Evolutionary conservation across 1,140 invertebrate species (phyloP).

Genomic region (Ephestia elutella): DNA sequence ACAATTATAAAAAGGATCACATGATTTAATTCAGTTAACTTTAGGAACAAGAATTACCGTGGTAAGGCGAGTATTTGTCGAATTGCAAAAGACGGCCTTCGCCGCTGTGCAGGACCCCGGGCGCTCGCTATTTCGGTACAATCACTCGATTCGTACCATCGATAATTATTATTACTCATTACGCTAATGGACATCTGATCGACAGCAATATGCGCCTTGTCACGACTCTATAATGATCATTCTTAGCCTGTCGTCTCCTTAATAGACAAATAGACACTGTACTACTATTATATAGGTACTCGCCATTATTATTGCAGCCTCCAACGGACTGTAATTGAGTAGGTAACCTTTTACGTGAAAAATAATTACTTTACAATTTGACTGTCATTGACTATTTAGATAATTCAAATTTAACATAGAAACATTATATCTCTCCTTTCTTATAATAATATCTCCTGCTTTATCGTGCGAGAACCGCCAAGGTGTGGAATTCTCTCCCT

Average conservation of each 20-base stretch:
- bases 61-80: conserved; percentile 21
- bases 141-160: conserved; percentile 34
- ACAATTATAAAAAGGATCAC: neutral
- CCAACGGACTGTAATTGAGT: neutral
- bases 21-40: neutral
- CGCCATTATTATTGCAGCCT: neutral
- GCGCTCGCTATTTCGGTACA: conserved; percentile 29
- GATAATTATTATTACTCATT: conserved; percentile 63
- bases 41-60: neutral
- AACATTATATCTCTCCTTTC: no score
- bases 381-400: neutral
- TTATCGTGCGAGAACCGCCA: no score
- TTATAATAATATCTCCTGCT: no score
- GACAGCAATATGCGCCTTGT: conserved; percentile 39
- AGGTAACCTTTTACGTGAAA: neutral
- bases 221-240: conserved; percentile 35
- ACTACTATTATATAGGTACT: no score
- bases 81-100: conserved; percentile 53
- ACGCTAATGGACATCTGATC: conserved; percentile 53
- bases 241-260: neutral
- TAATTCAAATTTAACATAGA: no score
- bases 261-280: neutral
- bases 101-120: conserved; percentile 30
- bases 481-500: no score
- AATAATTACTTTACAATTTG: neutral